A percentile compares a stretch with the other conserved stretches of the same genome.
Evolutionary conservation across 2,888 invertebrate species (phyloP).

Genomic region (Caenorhabditis plicata): DNA sequence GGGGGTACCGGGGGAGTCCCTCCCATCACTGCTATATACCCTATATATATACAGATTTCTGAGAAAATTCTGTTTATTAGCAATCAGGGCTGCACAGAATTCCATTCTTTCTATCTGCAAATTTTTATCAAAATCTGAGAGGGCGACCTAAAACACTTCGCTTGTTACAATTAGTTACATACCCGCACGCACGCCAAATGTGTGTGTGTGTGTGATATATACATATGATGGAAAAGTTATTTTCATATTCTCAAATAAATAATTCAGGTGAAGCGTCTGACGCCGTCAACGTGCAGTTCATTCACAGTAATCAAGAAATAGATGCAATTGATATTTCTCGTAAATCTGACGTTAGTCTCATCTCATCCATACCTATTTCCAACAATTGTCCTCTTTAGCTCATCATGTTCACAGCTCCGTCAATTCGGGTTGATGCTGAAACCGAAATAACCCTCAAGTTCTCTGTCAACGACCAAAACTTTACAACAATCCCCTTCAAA

Average conservation of each 20-base stretch:
- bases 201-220: too few species aligned
- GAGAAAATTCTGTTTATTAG: too few species aligned
- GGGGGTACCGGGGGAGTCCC: too few species aligned
- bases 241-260: not conserved
- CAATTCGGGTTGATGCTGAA: conserved; percentile 10
- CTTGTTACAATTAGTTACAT: too few species aligned
- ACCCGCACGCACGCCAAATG: too few species aligned
- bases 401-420: conserved; percentile 36
- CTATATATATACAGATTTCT: too few species aligned
- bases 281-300: conserved; percentile 14
- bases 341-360: conserved; percentile 8
- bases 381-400: conserved; percentile 15
- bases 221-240: not conserved
- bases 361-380: not conserved
- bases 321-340: conserved; percentile 9
- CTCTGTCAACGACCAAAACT: conserved; percentile 14
- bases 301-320: conserved; percentile 15
- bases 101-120: too few species aligned
- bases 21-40: too few species aligned
- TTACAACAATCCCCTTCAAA: conserved; percentile 30
- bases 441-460: conserved; percentile 14
- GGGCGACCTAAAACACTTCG: too few species aligned
- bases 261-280: conserved; percentile 4
- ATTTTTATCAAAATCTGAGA: too few species aligned
- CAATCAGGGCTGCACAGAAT: too few species aligned